Percentiles rank a stretch among this genome's conserved stretches.
Conservation (phyloP, 2,888 invertebrate species). For the Pandemis cinnamomeana region DNA sequence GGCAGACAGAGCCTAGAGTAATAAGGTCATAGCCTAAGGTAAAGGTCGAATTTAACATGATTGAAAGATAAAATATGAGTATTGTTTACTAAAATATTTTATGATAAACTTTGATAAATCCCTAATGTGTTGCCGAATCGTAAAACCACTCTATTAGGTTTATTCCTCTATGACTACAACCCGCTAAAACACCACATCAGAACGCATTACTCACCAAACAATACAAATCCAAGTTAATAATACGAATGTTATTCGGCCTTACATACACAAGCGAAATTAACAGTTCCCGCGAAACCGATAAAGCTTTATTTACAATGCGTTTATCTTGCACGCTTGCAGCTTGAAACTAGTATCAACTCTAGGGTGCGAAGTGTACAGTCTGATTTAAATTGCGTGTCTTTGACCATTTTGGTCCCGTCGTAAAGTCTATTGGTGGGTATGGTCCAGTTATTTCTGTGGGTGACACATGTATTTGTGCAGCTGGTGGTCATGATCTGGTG, state of each 20-base stretch:
- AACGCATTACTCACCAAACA: conserved; percentile 28
- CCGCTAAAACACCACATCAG: conserved; percentile 13
- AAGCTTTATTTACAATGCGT: conserved; percentile 38
- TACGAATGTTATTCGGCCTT: conserved; percentile 34
- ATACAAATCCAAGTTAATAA: conserved; percentile 38
- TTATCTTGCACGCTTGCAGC: conserved; percentile 21
- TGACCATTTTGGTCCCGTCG: conserved; percentile 61
- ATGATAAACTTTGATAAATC: no score
- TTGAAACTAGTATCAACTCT: conserved; percentile 30
- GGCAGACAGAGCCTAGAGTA: no score
- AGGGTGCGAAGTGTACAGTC: conserved; percentile 37
- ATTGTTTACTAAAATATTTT: no score
- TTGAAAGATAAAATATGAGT: no score
- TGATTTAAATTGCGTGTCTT: conserved; percentile 36
- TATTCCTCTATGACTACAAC: neutral
- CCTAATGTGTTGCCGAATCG: no score
- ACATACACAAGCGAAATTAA: conserved; percentile 33
- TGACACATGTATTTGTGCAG: conserved; percentile 64
- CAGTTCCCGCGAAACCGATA: conserved; percentile 35
- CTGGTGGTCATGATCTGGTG: conserved; percentile 64
- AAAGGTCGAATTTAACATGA: no score
- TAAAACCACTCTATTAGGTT: no score
- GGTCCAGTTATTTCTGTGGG: conserved; percentile 60
- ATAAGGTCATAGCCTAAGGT: no score
- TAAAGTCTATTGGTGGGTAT: conserved; percentile 56